Percentiles rank a stretch among this genome's conserved stretches.
Conservation (phyloP, 2,797 vertebrate species). For the Phaenicophaeus curvirostris region DNA sequence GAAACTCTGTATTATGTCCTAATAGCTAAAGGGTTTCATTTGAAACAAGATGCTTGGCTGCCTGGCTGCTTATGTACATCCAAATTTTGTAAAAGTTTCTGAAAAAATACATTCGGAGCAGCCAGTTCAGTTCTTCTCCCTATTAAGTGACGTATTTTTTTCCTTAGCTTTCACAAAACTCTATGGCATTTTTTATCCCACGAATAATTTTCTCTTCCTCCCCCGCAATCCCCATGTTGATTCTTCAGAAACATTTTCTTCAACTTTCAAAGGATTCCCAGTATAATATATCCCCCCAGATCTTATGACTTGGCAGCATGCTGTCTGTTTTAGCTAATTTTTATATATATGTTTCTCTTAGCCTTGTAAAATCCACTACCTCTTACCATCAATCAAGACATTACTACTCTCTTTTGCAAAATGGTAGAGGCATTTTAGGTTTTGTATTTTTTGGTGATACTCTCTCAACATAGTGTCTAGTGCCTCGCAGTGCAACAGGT, state of each 20-base stretch:
- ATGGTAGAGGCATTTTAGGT: not conserved
- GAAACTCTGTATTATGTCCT: not conserved
- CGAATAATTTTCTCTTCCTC: not conserved
- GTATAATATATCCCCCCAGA: not conserved
- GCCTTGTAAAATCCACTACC: not conserved
- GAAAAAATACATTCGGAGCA: not conserved
- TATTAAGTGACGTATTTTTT: not conserved
- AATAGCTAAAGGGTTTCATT: not conserved
- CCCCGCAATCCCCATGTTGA: not conserved
- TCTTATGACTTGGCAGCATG: not conserved
- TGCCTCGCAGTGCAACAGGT: not conserved
- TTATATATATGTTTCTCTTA: not conserved
- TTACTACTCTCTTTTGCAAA: not conserved
- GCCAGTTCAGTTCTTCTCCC: not conserved
- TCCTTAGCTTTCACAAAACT: not conserved
- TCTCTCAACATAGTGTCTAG: not conserved
- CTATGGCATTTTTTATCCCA: not conserved
- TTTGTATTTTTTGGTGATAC: not conserved
- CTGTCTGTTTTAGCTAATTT: not conserved
- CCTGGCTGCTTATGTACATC: not conserved
- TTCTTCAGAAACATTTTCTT: not conserved
- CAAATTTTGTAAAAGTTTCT: not conserved
- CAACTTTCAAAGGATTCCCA: not conserved
- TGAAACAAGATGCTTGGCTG: not conserved
- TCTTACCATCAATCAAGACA: not conserved